Evolutionary conservation across 2,113 vertebrate species (phyloP).

Genomic region (Microtus pennsylvanicus): DNA sequence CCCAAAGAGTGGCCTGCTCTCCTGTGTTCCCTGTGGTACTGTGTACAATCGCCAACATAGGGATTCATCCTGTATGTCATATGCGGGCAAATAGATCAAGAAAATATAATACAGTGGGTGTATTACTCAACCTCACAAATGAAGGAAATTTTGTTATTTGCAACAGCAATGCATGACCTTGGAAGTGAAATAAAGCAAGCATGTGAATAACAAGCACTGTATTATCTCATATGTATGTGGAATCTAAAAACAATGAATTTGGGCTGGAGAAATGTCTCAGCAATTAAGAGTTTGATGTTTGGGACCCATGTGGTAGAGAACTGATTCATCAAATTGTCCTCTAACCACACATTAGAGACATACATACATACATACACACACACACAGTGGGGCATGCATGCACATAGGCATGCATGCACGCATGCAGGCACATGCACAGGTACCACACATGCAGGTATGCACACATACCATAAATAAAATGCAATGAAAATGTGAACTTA

Average conservation of each 20-base stretch:
- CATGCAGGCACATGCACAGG: background rate
- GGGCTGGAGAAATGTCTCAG: background rate
- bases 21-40: background rate
- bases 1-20: background rate
- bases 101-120: background rate
- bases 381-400: too few species aligned
- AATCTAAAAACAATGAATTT: background rate
- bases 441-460: background rate
- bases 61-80: background rate
- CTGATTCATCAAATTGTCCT: background rate
- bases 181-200: background rate
- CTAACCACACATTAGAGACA: background rate
- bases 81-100: background rate
- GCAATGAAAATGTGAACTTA: fast-evolving
- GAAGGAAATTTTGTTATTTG: background rate
- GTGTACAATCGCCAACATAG: background rate
- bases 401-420: too few species aligned
- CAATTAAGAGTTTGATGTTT: background rate
- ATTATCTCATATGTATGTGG: background rate
- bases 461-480: background rate
- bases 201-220: background rate
- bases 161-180: background rate
- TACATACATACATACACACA: fast-evolving
- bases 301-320: too few species aligned
- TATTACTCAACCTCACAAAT: background rate